Evolutionary conservation across 2,888 invertebrate genomes (phyloP), one percentile per base, ranked within the genome.

Genomic region (Caenorhabditis sulstoni): DNA sequence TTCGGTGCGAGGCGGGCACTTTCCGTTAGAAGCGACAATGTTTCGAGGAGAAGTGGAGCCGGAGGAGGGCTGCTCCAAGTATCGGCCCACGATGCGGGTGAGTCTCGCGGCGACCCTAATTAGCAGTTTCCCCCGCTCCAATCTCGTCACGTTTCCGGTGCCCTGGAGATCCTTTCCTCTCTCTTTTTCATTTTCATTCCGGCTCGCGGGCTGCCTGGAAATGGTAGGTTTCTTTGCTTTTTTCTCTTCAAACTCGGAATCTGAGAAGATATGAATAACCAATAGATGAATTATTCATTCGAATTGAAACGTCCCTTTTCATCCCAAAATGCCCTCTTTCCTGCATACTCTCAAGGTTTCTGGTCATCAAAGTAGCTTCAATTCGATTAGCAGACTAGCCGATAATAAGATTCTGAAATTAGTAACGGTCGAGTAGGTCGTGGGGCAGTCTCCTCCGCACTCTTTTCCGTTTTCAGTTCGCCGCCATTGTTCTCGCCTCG

Each of bases 1-100:
- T 75, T 29, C 29, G 29, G 29, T n/a, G n/a, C n/a, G n/a, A n/a
- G n/a, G 29, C 3, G 29, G 29, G 29, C 29, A 29, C 2, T 47
- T 14, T 49, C 49, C 29, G 23, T 23, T 22, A 7, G 18, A 16
- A 8, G 58, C 7, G 23, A 16, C 14, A 23, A 82, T 82, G 82
- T 74, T 77, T 68, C 78, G 79, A 20, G 20, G 64, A 14, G 71
- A 82, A 66, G 75, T 7, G 29, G 29, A 29, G 29, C 29, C 79
- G 41, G 65, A 70, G 18, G 53, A 50, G 41, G 74, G 77, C 49
- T 79, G 77, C 64, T 67, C 74, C 39, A 73, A 64, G 45, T 82
- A 74, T 67, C 71, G 67, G 41, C 82, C 79, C n/a, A 82, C 82
- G 39, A 79, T 82, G 57, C 68, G 82, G 67, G 82, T 82, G 45